Evolutionary conservation across 2,797 vertebrate species (phyloP), one percentile per base, ranked within the genome.

Genomic region (Lagodon rhomboides): DNA sequence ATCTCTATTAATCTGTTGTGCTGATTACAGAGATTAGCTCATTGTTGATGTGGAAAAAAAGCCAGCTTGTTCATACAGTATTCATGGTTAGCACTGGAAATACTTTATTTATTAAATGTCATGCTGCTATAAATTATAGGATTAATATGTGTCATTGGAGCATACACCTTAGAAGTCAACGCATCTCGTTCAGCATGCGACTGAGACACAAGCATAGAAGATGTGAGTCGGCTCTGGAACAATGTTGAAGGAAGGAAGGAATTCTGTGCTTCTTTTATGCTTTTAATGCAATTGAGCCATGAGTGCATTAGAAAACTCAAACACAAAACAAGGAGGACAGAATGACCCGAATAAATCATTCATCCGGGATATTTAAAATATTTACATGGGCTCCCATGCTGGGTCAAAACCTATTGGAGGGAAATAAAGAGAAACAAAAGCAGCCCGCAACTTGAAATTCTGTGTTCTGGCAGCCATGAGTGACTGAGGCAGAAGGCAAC

Each of bases 291-390:
- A 25, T n/a, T 65, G 43, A 73, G 12, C 25, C 41, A 66, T 22
- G 41, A 46, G 27, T 66, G 75, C 62, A 65, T 82, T 83, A 12
- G 58, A 81, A 81, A 63, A 58, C 34, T n/a, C 6, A 71, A 60
- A 68, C 50, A 59, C 41, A 69, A 85, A 44, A 55, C 56, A 63
- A 73, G 55, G 20, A 27, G 18, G 70, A 73, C 55, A 82, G 55
- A 85, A 67, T 60, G 79, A 72, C 80, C 69, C 51, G 59, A 82
- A 89, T 81, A 59, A 85, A 90, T 87, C 20, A 79, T 81, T 89
- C 25, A 87, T 75, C 67, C 15, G 0, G 15, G 55, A 74, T 53
- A 63, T 81, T 74, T 78, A 0, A 87, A 89, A 82, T 75, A 85
- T 90, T 89, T 80, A 84, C 10, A 73, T 49, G 12, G 20, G 18